These are phyloP conservation scores for Caenorhabditis angaria DNA, from an alignment of 2,888 invertebrate species.

Conservation along the genomic window DNA sequence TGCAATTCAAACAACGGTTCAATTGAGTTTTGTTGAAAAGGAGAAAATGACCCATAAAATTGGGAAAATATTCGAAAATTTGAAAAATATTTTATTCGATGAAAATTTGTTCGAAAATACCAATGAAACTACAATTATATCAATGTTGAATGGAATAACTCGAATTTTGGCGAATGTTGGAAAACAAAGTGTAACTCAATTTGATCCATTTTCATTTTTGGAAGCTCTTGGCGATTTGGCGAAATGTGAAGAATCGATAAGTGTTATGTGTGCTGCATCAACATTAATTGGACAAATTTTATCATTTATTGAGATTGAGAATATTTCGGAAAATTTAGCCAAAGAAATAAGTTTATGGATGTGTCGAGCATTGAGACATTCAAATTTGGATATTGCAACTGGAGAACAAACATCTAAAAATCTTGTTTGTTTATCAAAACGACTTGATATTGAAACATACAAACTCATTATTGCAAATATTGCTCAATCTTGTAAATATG, in stretches of 20 bases:
- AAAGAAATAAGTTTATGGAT: constrained; percentile 41
- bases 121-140: constrained; percentile 23
- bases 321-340: constrained; percentile 22
- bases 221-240: constrained; percentile 18
- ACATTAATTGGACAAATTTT: constrained; percentile 55
- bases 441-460: constrained; percentile 29
- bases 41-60: constrained; percentile 23
- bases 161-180: constrained; percentile 30
- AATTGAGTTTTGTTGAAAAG: constrained; percentile 48
- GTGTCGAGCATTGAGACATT: constrained; percentile 49
- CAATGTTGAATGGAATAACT: constrained; percentile 15
- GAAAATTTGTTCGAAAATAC: constrained; percentile 41
- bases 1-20: constrained; percentile 39
- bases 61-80: constrained; percentile 11
- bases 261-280: constrained; percentile 43
- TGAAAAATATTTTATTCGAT: constrained; percentile 20
- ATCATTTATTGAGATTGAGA: constrained; percentile 14
- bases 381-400: constrained; percentile 27
- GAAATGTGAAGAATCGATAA: constrained; percentile 47
- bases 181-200: constrained; percentile 7
- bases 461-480: constrained; percentile 41
- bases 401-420: constrained; percentile 59
- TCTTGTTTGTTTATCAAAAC: constrained; percentile 41
- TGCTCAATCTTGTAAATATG: constrained; percentile 51
- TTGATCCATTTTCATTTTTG: constrained; percentile 10